These are phyloP conservation scores for Petrolisthes manimaculis DNA, from an alignment of 2,888 invertebrate species.

Conservation along the genomic window DNA sequence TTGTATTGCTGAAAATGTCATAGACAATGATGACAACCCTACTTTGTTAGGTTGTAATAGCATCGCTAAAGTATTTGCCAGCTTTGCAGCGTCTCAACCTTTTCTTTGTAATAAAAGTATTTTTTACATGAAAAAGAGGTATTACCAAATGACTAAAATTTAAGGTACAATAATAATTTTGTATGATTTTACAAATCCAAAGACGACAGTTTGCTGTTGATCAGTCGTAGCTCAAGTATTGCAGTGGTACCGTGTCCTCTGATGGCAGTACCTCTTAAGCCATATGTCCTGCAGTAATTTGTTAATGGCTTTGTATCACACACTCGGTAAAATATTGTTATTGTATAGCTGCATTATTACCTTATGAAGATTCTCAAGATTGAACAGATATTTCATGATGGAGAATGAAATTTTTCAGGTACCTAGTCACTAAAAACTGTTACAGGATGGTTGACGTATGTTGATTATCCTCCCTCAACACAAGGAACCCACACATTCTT, in stretches of 20 bases:
- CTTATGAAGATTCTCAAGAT: conserved; percentile 26
- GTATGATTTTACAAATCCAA: conserved; percentile 41
- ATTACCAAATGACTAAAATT: conserved; percentile 54
- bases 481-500: background rate
- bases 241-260: conserved; percentile 41
- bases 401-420: conserved; percentile 18
- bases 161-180: conserved; percentile 33
- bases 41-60: conserved; percentile 50
- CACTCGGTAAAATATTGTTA: conserved; percentile 11
- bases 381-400: background rate
- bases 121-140: conserved; percentile 44
- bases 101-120: conserved; percentile 52
- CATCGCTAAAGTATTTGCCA: conserved; percentile 39
- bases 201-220: conserved; percentile 51
- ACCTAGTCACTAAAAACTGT: conserved; percentile 34
- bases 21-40: conserved; percentile 28
- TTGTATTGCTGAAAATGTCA: conserved; percentile 53
- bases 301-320: conserved; percentile 36
- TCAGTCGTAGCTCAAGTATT: conserved; percentile 52
- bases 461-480: background rate
- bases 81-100: conserved; percentile 58
- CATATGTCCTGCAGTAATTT: conserved; percentile 51
- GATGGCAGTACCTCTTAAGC: conserved; percentile 54
- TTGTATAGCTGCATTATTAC: conserved; percentile 8
- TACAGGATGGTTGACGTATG: conserved; percentile 2